phyloP scores from a whole-genome alignment of 2,888 invertebrate genomes.

The Dicyrtomina minuta region DNA sequence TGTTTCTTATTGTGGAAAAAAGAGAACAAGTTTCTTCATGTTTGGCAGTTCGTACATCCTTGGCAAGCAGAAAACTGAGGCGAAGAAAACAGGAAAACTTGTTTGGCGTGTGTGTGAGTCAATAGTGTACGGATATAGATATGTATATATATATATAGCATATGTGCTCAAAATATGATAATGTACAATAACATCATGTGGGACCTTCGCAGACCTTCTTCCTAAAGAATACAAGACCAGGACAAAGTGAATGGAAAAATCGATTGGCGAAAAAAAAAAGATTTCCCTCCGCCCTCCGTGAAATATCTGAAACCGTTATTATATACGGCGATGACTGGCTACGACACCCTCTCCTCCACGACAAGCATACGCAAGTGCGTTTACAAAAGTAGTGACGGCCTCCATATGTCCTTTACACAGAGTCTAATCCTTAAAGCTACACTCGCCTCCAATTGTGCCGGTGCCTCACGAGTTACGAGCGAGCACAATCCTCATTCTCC shows the following conservation, averaged over 20 bases:
- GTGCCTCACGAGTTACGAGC: not conserved
- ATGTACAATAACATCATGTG: conserved; percentile 11
- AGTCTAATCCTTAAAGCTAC: not conserved
- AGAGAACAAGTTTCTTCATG: no score
- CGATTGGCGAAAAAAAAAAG: conserved; percentile 46
- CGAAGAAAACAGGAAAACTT: not conserved
- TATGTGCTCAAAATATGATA: conserved; percentile 7
- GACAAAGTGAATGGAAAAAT: conserved; percentile 51
- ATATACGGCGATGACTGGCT: not conserved
- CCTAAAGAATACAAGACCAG: conserved; percentile 22
- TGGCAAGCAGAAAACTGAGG: no score
- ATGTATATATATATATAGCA: not conserved
- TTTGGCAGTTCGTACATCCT: no score
- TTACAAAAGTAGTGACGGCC: no score
- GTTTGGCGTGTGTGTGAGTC: not conserved
- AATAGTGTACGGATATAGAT: not conserved
- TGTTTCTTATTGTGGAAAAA: no score
- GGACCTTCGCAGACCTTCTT: conserved; percentile 3
- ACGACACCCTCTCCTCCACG: not conserved
- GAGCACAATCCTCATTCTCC: not conserved
- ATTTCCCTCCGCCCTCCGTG: conserved; percentile 7
- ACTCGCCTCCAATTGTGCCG: no score
- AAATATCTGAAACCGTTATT: not conserved
- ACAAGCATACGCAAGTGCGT: not conserved
- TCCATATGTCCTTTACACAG: not conserved